Base-by-base conservation (phyloP, 2,888 invertebrate genomes). In the Micoletzkya japonica region DNA sequence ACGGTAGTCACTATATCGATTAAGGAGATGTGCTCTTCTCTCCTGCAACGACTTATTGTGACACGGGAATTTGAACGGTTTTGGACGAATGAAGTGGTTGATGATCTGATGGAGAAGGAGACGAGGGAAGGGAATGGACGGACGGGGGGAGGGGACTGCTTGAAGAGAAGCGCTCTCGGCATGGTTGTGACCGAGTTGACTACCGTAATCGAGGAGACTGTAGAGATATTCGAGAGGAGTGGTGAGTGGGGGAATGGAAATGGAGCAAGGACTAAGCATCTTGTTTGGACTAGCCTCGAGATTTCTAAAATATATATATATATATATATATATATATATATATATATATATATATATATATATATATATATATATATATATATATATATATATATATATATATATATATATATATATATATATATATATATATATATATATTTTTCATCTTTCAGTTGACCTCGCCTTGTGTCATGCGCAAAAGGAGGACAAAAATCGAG, bases 11-110 rank as follows among this genome's bases (percentile, higher is more conserved):
- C n/a, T n/a, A n/a, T n/a, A n/a, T n/a, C n/a, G n/a, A n/a, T n/a
- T n/a, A n/a, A 66, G 64, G 64, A 66, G 37, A 66, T 66, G 64
- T 66, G 64, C 37, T 7, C 26, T 20, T 66, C 64, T 24, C 64
- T 66, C 7, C 26, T 66, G 54, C 36, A 34, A 17, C 32, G 54
- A 14, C 37, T 66, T 7, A 26, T 66, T 28, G 34, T 37, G 7
- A 10, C 54, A 2, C 64, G 64, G 14, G 52, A 54, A 36, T 66
- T 66, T 30, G 64, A 66, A 28, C 64, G 64, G 36, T 37, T 32
- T 44, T 66, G 64, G 64, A 54, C 54, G 52, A 66, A 30, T 37
- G 28, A n/a, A n/a, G 64, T 66, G 44, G 54, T 26, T 7, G 64
- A 52, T 26, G 64, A 52, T 10, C 26, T 66, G 4, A 37, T 54